phyloP scores from a whole-genome alignment of 1,140 invertebrate genomes.

The Philotrypesis tridentata region DNA sequence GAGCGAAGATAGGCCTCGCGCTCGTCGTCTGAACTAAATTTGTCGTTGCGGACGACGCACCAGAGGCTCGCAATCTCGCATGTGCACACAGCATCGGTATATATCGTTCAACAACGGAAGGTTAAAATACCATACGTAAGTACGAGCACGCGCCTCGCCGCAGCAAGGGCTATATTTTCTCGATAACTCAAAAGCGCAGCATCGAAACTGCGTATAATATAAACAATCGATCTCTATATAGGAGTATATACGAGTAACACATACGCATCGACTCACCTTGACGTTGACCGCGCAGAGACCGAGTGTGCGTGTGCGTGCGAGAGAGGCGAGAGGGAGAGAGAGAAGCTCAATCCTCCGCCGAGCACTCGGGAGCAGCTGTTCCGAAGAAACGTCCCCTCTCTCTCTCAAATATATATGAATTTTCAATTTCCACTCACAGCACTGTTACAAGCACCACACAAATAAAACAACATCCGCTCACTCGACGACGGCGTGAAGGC shows the following conservation, averaged over 20 bases:
- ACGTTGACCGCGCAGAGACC: background rate
- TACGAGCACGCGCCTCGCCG: too few relatives aligned
- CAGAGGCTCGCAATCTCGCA: too few relatives aligned
- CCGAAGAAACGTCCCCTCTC: background rate
- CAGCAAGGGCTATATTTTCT: too few relatives aligned
- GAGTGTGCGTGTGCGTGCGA: too few relatives aligned
- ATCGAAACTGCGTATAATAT: too few relatives aligned
- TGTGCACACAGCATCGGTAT: too few relatives aligned
- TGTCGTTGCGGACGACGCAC: too few relatives aligned
- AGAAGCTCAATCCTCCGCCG: background rate
- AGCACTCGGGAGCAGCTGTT: background rate
- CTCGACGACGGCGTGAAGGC: background rate
- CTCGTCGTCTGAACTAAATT: too few relatives aligned
- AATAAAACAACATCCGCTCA: constrained; percentile 22
- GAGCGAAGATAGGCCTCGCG: too few relatives aligned
- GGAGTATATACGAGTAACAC: background rate
- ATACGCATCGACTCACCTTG: background rate
- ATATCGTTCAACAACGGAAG: too few relatives aligned
- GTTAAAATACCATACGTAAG: too few relatives aligned
- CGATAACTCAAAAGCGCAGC: too few relatives aligned
- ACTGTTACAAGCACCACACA: constrained; percentile 33
- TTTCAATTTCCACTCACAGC: constrained; percentile 9
- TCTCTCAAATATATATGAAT: background rate
- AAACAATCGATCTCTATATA: background rate
- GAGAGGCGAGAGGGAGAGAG: background rate